These are phyloP conservation scores for Mesocricetus auratus DNA, from an alignment of 2,113 vertebrate genomes.

Conservation along the genomic window DNA sequence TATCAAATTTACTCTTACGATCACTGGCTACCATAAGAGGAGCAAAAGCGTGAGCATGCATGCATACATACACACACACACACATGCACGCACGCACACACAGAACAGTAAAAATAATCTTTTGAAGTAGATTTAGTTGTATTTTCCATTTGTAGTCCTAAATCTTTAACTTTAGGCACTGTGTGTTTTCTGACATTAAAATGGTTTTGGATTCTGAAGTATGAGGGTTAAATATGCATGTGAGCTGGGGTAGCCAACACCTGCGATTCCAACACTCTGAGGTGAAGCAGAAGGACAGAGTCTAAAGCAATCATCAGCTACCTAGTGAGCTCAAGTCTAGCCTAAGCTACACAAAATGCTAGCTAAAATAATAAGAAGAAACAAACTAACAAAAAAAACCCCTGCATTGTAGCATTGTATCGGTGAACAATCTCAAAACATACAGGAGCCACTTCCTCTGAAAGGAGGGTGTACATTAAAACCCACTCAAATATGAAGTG, in stretches of 20 bases:
- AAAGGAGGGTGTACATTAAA: not conserved
- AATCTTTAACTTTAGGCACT: not conserved
- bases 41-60: not conserved
- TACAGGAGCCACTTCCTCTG: not conserved
- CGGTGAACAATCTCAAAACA: not conserved
- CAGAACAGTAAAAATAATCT: not conserved
- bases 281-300: not conserved
- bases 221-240: not conserved
- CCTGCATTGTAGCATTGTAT: no score
- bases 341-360: not conserved
- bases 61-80: not conserved
- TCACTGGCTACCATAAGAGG: not conserved
- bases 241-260: not conserved
- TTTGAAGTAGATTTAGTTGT: not conserved
- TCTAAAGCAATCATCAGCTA: not conserved
- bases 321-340: not conserved
- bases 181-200: not conserved
- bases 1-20: slow-evolving; percentile 31
- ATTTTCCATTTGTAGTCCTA: not conserved
- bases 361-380: not conserved
- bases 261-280: not conserved
- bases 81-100: no score
- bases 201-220: not conserved
- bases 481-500: not conserved
- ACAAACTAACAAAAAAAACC: not conserved